Evolutionary conservation across 2,797 vertebrate genomes (phyloP).

Genomic region (Spondyliosoma cantharus): DNA sequence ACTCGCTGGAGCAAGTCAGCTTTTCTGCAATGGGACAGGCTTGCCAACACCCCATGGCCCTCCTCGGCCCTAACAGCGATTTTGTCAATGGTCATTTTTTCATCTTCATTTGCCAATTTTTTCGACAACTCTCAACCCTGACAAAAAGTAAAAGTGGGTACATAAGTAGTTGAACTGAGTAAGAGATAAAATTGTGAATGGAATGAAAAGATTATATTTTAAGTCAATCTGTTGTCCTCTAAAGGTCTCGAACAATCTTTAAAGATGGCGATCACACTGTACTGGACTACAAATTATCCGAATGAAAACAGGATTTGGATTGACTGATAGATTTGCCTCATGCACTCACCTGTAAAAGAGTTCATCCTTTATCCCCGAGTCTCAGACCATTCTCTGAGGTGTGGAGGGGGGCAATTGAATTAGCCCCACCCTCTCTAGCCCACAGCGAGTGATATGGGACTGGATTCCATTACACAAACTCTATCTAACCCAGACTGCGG

Average conservation of each 20-base stretch:
- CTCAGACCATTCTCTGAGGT: conserved; percentile 65
- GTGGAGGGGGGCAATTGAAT: conserved; percentile 76
- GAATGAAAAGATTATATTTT: conserved; percentile 33
- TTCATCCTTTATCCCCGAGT: conserved; percentile 74
- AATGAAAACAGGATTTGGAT: conserved; percentile 78
- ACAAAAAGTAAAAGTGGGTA: conserved; percentile 8
- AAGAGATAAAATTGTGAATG: conserved; percentile 7
- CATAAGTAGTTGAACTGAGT: background rate
- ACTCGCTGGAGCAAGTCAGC: no score
- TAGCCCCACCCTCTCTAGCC: conserved; percentile 72
- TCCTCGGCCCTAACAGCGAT: no score
- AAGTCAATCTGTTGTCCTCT: conserved; percentile 31
- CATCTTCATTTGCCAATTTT: no score
- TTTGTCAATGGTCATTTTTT: no score
- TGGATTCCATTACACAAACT: conserved; percentile 84
- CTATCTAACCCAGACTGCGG: conserved; percentile 76
- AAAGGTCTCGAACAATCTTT: conserved; percentile 48
- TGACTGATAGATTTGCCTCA: conserved; percentile 76
- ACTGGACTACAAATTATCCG: conserved; percentile 64
- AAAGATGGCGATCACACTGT: conserved; percentile 31
- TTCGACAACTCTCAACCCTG: background rate
- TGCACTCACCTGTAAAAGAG: conserved; percentile 74
- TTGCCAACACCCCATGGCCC: no score
- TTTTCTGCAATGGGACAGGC: no score
- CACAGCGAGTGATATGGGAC: conserved; percentile 73